These are phyloP conservation scores for Engystomops pustulosus DNA, from an alignment of 2,113 vertebrate species.

Conservation along the genomic window DNA sequence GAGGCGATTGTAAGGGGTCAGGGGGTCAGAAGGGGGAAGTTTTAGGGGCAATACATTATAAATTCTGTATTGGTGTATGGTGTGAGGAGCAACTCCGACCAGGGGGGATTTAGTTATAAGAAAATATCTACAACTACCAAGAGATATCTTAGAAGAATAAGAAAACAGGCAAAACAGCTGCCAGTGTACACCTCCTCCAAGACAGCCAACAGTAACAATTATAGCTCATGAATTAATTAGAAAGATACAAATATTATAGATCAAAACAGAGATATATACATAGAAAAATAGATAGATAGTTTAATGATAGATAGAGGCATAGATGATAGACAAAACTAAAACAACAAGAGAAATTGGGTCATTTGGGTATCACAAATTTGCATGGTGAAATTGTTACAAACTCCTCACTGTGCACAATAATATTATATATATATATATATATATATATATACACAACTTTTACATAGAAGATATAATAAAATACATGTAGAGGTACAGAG, in stretches of 20 bases:
- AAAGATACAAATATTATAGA: too few species aligned
- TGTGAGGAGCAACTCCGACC: background rate
- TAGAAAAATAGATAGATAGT: background rate
- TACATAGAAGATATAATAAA: too few species aligned
- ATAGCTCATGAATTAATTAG: background rate
- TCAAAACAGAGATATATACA: constrained; percentile 15
- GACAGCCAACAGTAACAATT: background rate
- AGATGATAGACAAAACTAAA: background rate
- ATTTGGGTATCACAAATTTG: too few species aligned
- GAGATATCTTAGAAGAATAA: too few species aligned
- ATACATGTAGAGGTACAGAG: too few species aligned
- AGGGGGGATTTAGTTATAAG: background rate
- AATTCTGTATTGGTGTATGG: background rate
- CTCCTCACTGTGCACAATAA: too few species aligned
- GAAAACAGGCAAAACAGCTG: too few species aligned
- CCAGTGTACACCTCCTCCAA: background rate
- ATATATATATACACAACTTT: too few species aligned
- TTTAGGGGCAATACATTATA: background rate
- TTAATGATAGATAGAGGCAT: background rate
- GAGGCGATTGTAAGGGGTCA: background rate
- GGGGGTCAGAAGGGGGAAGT: background rate
- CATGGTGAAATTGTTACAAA: too few species aligned
- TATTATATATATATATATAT: too few species aligned
- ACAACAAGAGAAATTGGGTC: too few species aligned
- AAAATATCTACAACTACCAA: background rate